phyloP scores from a whole-genome alignment of 2,797 vertebrate genomes.

The Mallotus villosus region DNA sequence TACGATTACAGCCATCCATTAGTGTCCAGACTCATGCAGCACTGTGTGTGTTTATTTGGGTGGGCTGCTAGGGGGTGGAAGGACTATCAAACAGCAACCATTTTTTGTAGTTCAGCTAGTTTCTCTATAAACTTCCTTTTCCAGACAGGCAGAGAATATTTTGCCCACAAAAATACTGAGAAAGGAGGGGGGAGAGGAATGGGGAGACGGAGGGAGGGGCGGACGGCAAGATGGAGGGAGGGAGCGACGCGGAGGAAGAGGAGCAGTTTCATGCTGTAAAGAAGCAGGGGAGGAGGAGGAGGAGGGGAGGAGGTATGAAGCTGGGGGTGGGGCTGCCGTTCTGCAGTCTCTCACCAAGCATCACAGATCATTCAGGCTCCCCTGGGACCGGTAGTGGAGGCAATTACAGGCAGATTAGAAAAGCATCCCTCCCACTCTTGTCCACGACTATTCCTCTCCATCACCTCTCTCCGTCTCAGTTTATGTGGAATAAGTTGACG shows the following conservation, averaged over 20 bases:
- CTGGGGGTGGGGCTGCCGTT: conserved; percentile 33
- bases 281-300: neutral
- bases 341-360: conserved; percentile 21
- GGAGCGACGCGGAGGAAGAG: neutral
- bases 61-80: neutral
- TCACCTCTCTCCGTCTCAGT: conserved; percentile 23
- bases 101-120: too few relatives aligned
- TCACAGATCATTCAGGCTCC: conserved; percentile 35
- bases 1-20: conserved; percentile 35
- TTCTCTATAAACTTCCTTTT: too few relatives aligned
- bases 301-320: conserved; percentile 26
- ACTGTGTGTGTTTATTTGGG: too few relatives aligned
- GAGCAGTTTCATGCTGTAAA: neutral
- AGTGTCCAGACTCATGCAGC: conserved; percentile 17
- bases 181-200: neutral
- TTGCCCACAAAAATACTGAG: too few relatives aligned
- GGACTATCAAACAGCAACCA: too few relatives aligned
- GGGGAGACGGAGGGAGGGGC: neutral
- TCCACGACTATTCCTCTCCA: neutral
- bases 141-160: neutral
- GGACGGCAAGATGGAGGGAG: too few relatives aligned
- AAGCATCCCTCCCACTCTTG: too few relatives aligned
- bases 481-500: too few relatives aligned
- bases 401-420: conserved; percentile 54
- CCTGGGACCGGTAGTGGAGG: conserved; percentile 50